Base-by-base conservation (phyloP, 2,797 vertebrate species). In the Acropternis orthonyx region DNA sequence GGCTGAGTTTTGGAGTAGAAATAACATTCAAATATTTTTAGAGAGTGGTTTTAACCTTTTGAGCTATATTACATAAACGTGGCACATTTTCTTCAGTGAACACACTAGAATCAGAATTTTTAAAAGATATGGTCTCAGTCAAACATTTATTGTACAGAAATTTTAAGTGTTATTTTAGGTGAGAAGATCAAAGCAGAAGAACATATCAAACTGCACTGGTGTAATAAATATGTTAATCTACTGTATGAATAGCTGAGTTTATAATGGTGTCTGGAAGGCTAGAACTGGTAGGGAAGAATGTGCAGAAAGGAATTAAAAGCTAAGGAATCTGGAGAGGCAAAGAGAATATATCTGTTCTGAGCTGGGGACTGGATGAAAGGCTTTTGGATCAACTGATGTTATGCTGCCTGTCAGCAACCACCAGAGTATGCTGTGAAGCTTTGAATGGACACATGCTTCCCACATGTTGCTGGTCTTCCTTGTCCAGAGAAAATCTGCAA, bases 401-500 rank as follows among this genome's bases (percentile, higher is more conserved):
- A 89, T 2, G 23, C 41, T 91, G 59, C 1, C 4, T 66, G 36
- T 54, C 32, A 49, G 22, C 71, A 87, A 71, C 89, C 81, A 89
- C 67, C 85, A 87, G 91, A 96, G 75, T 91, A 92, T 87, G 87
- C 89, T 91, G 78, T 73, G 63, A 94, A 94, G 69, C 91, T 91
- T 85, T 2, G 2, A 71, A 91, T 56, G 48, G 71, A 28, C n/a
- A 24, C 0, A 0, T 37, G 24, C 44, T 83, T 89, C 37, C 48
- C 49, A 49, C 14, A 13, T 44, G 54, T 56, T 76, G 23, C 63
- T 66, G 41, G 21, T 76, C 27, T 26, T 73, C 34, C 26, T 44
- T n/a, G 23, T 30, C 63, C 56, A 76, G 77, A 54, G 67, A 75
- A 68, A 75, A 76, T 44, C 18, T 69, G 39, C 23, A 10, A 58